phyloP scores from a whole-genome alignment of 2,797 vertebrate genomes.

The Phalanger gymnotis region DNA sequence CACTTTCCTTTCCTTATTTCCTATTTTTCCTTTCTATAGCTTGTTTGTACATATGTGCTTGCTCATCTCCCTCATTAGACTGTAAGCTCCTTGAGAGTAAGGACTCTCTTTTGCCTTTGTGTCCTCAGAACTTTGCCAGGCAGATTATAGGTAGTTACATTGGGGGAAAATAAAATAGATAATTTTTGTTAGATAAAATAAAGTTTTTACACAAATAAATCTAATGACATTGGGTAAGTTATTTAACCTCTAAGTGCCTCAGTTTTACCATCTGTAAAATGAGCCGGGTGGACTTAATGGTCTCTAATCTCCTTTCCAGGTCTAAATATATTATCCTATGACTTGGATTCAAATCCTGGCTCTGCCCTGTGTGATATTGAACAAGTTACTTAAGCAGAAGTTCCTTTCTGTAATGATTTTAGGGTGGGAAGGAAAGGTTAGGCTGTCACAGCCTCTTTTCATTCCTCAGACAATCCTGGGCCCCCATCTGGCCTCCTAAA shows the following conservation, averaged over 20 bases:
- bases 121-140: not conserved
- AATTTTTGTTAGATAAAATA: not conserved
- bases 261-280: not conserved
- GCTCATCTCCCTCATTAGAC: not conserved
- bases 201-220: not conserved
- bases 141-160: not conserved
- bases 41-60: not conserved
- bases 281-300: not conserved
- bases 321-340: not conserved
- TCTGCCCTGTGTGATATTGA: not conserved
- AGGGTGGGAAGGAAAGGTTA: not conserved
- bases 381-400: not conserved
- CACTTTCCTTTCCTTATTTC: not conserved
- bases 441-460: not conserved
- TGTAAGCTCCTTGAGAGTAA: not conserved
- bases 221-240: not conserved
- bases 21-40: not conserved
- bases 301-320: not conserved
- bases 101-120: not conserved
- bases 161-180: not conserved
- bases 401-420: not conserved
- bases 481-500: not conserved
- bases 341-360: not conserved
- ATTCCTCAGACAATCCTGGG: not conserved
- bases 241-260: not conserved